Percentiles rank a stretch among this genome's conserved stretches.
These are phyloP conservation scores for Ormia ochracea DNA, from an alignment of 2,888 invertebrate species.

Conservation along the genomic window DNA sequence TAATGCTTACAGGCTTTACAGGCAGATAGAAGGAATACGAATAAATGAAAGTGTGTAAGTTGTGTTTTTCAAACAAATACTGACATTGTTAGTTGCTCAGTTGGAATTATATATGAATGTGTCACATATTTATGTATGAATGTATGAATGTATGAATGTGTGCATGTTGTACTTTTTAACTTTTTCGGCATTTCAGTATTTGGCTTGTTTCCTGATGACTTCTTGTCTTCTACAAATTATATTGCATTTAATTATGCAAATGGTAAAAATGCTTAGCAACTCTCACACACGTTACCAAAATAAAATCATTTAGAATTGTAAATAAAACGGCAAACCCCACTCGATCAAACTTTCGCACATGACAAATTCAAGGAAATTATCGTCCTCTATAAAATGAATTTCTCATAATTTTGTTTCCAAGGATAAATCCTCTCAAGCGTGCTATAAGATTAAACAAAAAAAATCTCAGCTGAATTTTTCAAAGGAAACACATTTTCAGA, in stretches of 20 bases:
- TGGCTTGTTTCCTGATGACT: slow-evolving; percentile 48
- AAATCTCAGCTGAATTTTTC: no score
- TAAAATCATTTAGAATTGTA: slow-evolving; percentile 25
- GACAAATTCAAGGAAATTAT: no score
- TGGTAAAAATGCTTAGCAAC: slow-evolving; percentile 31
- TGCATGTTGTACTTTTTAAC: neutral
- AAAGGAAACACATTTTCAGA: no score
- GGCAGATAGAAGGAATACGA: neutral
- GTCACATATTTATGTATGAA: no score
- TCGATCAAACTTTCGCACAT: no score
- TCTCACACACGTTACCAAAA: neutral
- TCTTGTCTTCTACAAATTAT: slow-evolving; percentile 54
- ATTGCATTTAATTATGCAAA: slow-evolving; percentile 64
- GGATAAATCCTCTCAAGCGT: no score
- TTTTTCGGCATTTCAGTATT: neutral
- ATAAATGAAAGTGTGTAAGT: no score
- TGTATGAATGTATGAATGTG: neutral
- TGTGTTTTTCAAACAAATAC: slow-evolving; percentile 13
- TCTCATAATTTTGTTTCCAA: no score
- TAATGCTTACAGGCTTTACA: neutral
- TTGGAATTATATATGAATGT: neutral
- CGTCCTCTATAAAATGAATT: no score
- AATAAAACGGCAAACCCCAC: slow-evolving; percentile 27
- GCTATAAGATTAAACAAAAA: no score
- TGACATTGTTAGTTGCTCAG: slow-evolving; percentile 45